Percentiles rank a stretch among this genome's conserved stretches.
phyloP scores from a whole-genome alignment of 2,113 vertebrate genomes.

The Neodon shergylaensis region DNA sequence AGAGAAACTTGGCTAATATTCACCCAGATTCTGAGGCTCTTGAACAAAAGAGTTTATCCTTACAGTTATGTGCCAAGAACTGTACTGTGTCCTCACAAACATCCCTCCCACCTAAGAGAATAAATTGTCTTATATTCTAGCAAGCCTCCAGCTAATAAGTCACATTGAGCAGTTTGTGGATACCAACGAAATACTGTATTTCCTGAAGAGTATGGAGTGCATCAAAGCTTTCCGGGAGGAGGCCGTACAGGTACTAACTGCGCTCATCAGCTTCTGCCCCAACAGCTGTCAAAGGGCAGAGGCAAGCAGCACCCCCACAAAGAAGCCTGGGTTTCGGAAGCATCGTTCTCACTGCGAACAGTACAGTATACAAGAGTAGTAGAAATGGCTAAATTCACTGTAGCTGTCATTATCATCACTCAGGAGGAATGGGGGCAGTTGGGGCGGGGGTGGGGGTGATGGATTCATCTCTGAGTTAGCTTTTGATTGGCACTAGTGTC shows the following conservation, averaged over 20 bases:
- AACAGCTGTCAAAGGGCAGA: neutral
- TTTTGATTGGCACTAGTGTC: neutral
- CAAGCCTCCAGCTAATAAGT: conserved; percentile 92
- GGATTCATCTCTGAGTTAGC: neutral
- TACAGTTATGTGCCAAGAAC: neutral
- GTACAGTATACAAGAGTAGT: neutral
- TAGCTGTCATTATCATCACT: neutral
- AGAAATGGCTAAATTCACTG: neutral
- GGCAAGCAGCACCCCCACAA: neutral
- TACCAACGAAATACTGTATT: conserved; percentile 91
- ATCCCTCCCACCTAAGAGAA: conserved; percentile 10
- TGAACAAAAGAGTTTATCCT: neutral
- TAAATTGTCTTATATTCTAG: conserved; percentile 85
- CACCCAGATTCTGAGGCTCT: neutral
- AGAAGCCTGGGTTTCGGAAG: neutral
- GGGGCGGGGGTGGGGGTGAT: neutral
- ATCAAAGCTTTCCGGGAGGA: conserved; percentile 93
- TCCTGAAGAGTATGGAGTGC: conserved; percentile 94
- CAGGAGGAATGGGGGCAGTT: neutral
- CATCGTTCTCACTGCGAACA: neutral
- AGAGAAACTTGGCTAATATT: neutral
- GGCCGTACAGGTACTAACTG: conserved; percentile 90
- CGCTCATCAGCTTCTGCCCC: neutral
- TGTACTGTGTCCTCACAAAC: neutral
- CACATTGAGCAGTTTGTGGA: conserved; percentile 94